These are phyloP conservation scores for Saccopteryx leptura DNA, from an alignment of 2,113 vertebrate genomes.

Conservation along the genomic window DNA sequence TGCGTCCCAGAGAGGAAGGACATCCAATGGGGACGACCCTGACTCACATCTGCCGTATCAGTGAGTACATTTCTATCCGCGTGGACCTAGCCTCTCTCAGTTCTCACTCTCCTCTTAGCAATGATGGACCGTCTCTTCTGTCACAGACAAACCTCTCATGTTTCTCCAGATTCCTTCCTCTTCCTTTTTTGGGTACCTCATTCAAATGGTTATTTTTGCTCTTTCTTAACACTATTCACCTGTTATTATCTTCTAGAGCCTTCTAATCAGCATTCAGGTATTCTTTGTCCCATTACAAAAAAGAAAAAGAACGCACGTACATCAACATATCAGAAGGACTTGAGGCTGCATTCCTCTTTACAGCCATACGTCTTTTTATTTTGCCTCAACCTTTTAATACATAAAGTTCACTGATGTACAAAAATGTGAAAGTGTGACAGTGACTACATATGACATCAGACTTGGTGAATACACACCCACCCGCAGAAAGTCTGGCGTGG, in stretches of 20 bases:
- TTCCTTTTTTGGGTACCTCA: background rate
- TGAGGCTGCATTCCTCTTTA: too few relatives aligned
- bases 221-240: background rate
- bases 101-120: background rate
- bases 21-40: background rate
- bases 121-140: background rate
- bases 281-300: background rate
- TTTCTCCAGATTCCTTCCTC: background rate
- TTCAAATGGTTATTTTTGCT: background rate
- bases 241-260: background rate
- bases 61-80: fast-evolving
- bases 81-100: background rate
- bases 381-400: too few relatives aligned
- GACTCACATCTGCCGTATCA: fast-evolving
- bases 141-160: background rate
- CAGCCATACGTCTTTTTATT: too few relatives aligned
- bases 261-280: background rate
- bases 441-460: too few relatives aligned
- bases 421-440: too few relatives aligned
- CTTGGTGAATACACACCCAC: too few relatives aligned
- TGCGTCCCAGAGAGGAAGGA: background rate
- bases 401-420: too few relatives aligned
- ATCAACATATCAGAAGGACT: background rate
- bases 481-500: too few relatives aligned
- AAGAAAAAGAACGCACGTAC: background rate